Evolutionary conservation across 2,888 invertebrate species (phyloP).

Genomic region (Congeria kusceri): DNA sequence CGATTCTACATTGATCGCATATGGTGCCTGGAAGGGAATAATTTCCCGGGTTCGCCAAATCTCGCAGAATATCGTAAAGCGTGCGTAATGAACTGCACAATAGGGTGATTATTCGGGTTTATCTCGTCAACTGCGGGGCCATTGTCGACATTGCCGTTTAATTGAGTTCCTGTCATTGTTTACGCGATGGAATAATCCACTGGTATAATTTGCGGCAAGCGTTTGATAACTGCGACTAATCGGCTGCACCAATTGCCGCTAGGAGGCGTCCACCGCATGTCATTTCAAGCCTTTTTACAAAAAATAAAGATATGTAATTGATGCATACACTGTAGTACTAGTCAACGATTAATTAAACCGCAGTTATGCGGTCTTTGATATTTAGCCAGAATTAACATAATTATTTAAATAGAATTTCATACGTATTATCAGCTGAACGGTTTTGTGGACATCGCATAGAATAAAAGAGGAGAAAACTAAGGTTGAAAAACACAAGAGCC

Average conservation of each 20-base stretch:
- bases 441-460: too few relatives aligned
- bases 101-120: constrained; percentile 47
- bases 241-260: constrained; percentile 10
- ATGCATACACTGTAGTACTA: too few relatives aligned
- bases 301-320: too few relatives aligned
- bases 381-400: too few relatives aligned
- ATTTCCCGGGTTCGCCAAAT: constrained; percentile 11
- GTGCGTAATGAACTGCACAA: constrained; percentile 53
- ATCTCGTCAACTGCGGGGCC: constrained; percentile 8
- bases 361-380: too few relatives aligned
- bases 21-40: constrained; percentile 36
- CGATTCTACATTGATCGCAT: constrained; percentile 35
- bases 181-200: constrained; percentile 22
- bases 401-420: too few relatives aligned
- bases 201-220: constrained; percentile 45
- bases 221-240: constrained; percentile 49
- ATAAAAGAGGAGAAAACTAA: too few relatives aligned
- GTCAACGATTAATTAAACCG: too few relatives aligned
- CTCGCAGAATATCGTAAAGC: constrained; percentile 35
- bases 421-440: too few relatives aligned
- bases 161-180: constrained; percentile 45
- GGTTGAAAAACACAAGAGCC: too few relatives aligned
- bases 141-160: constrained; percentile 22
- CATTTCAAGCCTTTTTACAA: too few relatives aligned
- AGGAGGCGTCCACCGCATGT: too few relatives aligned